Evolutionary conservation across 92 coral and sea anemone genomes (phyloP).

Genomic region (Zoanthus solanderi): DNA sequence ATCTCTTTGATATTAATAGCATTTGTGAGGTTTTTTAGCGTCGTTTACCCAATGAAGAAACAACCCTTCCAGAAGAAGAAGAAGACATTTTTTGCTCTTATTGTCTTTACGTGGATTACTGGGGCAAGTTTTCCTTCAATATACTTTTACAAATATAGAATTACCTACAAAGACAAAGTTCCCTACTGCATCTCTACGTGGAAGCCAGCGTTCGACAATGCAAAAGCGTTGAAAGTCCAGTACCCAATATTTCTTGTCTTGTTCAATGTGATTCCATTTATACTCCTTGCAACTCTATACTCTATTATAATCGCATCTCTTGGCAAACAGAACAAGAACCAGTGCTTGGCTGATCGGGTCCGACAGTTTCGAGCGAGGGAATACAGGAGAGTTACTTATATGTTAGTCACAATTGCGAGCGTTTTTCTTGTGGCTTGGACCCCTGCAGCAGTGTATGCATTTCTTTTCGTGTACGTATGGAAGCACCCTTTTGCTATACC

Average conservation of each 20-base stretch:
- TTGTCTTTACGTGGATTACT: not conserved
- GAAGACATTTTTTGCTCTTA: not conserved
- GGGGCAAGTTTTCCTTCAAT: not conserved
- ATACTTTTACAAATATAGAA: not conserved
- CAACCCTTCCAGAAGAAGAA: not conserved
- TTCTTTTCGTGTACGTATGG: not conserved
- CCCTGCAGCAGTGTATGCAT: not conserved
- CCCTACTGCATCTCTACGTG: not conserved
- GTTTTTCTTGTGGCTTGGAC: not conserved
- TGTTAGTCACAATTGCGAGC: not conserved
- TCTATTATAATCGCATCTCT: not conserved
- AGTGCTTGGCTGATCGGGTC: not conserved
- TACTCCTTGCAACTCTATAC: slow-evolving; percentile 3
- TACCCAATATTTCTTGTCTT: not conserved
- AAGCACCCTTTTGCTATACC: not conserved
- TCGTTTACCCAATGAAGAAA: not conserved
- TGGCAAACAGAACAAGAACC: not conserved
- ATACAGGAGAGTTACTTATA: not conserved
- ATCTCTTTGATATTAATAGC: slow-evolving; percentile 12
- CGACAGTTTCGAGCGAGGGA: not conserved
- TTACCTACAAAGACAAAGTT: not conserved
- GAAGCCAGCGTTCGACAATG: slow-evolving; percentile 21
- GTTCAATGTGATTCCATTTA: not conserved
- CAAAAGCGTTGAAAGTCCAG: not conserved
- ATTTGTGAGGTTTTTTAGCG: slow-evolving; percentile 12